Evolutionary conservation across 1,140 invertebrate genomes (phyloP), one percentile per base, ranked within the genome.

Genomic region (Sitophilus oryzae): DNA sequence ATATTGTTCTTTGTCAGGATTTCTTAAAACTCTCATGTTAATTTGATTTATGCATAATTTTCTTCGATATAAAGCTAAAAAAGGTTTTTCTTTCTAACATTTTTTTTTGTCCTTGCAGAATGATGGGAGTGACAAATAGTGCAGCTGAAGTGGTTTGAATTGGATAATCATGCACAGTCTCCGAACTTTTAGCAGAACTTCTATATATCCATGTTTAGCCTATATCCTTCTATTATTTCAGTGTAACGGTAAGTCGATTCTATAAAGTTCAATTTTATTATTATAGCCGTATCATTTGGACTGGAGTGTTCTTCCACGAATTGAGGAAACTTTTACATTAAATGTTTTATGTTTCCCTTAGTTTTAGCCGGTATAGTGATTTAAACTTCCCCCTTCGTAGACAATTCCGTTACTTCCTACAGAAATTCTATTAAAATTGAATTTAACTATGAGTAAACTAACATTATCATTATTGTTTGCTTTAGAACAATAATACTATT

Each of bases 141-240:
- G 61, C 44, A 60, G 63, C 55, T 56, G 63, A 54, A 59, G 63
- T 65, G 57, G 63, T 65, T 64, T 67, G 62, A 67, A 63, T 52
- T 36, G 54, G 43, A 55, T 56, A 62, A 62, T 43, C 57, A 64
- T 64, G 63, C 56, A 62, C 62, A 60, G 48, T 51, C 41, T 46
- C 52, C 52, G 56, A 58, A 56, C 52, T 48, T 55, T 61, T 46
- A 52, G 54, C 52, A 52, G 47, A 44, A 44, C 49, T 57, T 54
- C 59, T 46, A 61, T 52, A 56, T 57, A 52, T 38, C 54, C 54
- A 36, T 45, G 46, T 46, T 43, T 60, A 25, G 47, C 59, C 52
- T 52, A 61, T 48, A 53, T 62, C 49, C 38, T 62, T 30, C 50
- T 64, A 56, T 62, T 60, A 57, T 57, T 64, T 51, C 48, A 49